Evolutionary conservation across 2,888 invertebrate species (phyloP), one percentile per base, ranked within the genome.

Genomic region (Zootermopsis nevadensis): DNA sequence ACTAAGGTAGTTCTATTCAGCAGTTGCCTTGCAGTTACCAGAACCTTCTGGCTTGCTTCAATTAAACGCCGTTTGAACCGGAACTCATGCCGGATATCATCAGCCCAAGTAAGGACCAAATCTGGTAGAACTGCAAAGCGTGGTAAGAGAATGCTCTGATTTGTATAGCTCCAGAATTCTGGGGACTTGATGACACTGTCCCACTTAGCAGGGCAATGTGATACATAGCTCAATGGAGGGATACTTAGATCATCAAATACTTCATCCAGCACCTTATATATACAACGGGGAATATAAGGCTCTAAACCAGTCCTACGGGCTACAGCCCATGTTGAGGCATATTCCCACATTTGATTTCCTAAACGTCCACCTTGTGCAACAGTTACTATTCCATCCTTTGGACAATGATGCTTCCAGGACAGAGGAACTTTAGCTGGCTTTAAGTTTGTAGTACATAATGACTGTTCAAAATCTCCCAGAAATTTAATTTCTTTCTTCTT

Each of bases 41-140:
- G 87, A 81, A 91, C 88, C 84, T 88, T 89, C 84, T 90, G 90
- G 77, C 91, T 91, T 85, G 90, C 89, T 31, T 89, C 88, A 81
- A 90, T 87, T 84, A 92, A 87, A 85, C 89, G 90, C 84, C 89
- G 89, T 85, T 90, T 91, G 87, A 93, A 91, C 67, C 90, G 90
- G 86, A 93, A 92, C 87, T 92, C 93, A 86, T 90, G 90, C 83
- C 91, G 89, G 84, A 92, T 89, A 86, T 92, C 92, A 87, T 91
- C 91, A 87, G 91, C 89, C 91, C 92, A 92, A 81, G 90, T 89
- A 86, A 92, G 87, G 84, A 92, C 91, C 85, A 92, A 87, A 77
- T 92, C 92, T 87, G 91, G 91, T 85, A 91, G 90, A 67, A 91
- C 89, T 53, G 91, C 90, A 87, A 91, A 91, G 83, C 90, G 89